Base-by-base conservation (phyloP, 2,888 invertebrate genomes). In the Sicus ferrugineus region DNA sequence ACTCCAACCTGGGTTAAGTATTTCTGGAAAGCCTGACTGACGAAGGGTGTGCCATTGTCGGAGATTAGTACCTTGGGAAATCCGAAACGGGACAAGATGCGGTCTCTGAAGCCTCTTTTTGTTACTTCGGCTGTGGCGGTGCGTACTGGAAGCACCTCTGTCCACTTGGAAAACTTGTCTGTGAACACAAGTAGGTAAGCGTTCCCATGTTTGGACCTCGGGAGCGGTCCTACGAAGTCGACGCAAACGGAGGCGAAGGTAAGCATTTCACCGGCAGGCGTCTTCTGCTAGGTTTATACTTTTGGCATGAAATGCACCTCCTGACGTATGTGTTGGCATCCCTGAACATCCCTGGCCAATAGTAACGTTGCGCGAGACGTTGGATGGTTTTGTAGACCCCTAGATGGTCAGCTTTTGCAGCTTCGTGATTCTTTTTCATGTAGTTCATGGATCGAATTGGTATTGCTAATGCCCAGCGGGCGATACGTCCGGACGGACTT, bases 41-140 rank as follows among this genome's bases (percentile, higher is more conserved):
- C 65, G 14, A 65, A 69, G 11, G 65, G 65, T 14, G 59, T 52
- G 4, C 65, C 62, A 28, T 63, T 70, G 21, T 70, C 63, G 4
- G 70, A 62, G 4, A 67, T 66, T 9, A 70, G 9, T 0, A 54
- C 30, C n/a, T 70, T 67, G 7, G 38, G 67, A 1, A 50, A 26
- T 0, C 58, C 63, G 46, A 52, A 70, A 1, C 67, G 14, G 0
- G 63, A 0, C 30, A 30, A 6, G 46, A 62, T n/a, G 26, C 63
- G n/a, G n/a, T n/a, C n/a, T n/a, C n/a, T n/a, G n/a, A n/a, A n/a
- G n/a, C n/a, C n/a, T n/a, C n/a, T n/a, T n/a, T n/a, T n/a, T n/a
- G n/a, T n/a, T n/a, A n/a, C n/a, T n/a, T n/a, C n/a, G n/a, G n/a
- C n/a, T n/a, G 46, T 42, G 46, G 46, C 46, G 11, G 11, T 42